These are phyloP conservation scores for Coranthus polyacanthus DNA, from an alignment of 2,797 vertebrate genomes.

Conservation along the genomic window DNA sequence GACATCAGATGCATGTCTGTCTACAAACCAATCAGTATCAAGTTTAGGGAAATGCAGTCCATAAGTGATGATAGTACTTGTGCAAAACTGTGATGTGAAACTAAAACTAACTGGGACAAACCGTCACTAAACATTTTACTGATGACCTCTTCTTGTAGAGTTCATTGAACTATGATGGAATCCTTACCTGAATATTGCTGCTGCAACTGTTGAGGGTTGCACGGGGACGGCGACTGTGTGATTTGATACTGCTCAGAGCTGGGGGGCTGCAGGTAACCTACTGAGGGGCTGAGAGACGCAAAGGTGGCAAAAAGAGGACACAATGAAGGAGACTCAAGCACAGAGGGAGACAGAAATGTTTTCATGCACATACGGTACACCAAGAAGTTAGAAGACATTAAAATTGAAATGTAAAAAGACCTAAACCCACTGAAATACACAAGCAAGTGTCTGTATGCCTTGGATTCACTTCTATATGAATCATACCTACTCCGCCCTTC, in stretches of 20 bases:
- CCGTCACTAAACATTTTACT: too few relatives aligned
- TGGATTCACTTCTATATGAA: neutral
- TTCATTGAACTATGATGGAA: neutral
- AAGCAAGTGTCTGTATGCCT: too few relatives aligned
- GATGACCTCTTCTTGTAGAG: too few relatives aligned
- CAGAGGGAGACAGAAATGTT: neutral
- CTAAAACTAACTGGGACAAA: too few relatives aligned
- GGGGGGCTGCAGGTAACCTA: conserved; percentile 94
- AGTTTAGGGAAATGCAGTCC: too few relatives aligned
- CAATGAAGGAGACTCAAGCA: conserved; percentile 3
- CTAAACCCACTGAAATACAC: too few relatives aligned
- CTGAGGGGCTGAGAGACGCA: conserved; percentile 87
- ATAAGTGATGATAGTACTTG: too few relatives aligned
- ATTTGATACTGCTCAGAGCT: conserved; percentile 97
- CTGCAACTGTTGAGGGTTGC: conserved; percentile 95
- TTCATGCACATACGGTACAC: neutral
- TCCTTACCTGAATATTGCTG: conserved; percentile 98
- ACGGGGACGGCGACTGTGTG: conserved; percentile 94
- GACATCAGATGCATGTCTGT: too few relatives aligned
- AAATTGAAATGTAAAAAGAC: too few relatives aligned
- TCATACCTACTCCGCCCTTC: neutral
- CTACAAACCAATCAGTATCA: too few relatives aligned
- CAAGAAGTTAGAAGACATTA: neutral
- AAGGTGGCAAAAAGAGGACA: neutral
- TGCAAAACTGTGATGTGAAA: too few relatives aligned